Conservation (phyloP, 37 sponge, comb jelly and placozoan species). For the Agelas oroides region DNA sequence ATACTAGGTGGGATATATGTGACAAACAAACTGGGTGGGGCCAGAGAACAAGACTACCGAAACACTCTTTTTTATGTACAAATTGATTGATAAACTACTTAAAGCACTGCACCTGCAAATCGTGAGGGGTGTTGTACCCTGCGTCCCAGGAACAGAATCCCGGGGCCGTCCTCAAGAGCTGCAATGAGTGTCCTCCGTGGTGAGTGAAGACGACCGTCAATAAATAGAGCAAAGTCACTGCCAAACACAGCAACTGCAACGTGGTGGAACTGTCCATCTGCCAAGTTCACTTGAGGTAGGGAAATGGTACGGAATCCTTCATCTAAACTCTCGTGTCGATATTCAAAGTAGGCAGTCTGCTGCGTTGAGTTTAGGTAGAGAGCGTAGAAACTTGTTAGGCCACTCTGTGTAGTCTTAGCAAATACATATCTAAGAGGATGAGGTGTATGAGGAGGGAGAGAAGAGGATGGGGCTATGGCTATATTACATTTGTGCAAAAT, state of each 20-base stretch:
- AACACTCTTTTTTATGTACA: too few relatives aligned
- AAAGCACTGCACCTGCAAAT: constrained; percentile 35
- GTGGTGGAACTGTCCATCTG: constrained; percentile 57
- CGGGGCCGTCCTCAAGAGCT: constrained; percentile 58
- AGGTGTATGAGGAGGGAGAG: background rate
- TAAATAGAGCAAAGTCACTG: constrained; percentile 32
- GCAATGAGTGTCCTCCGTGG: constrained; percentile 19
- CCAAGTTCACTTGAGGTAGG: constrained; percentile 40
- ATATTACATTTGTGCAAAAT: too few relatives aligned
- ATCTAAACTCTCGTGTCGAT: constrained; percentile 60
- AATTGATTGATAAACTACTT: background rate
- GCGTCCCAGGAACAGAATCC: constrained; percentile 53
- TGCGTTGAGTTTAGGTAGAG: constrained; percentile 39
- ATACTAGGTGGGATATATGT: too few relatives aligned
- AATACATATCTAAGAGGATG: constrained; percentile 55
- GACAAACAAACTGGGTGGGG: too few relatives aligned
- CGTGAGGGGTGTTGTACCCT: constrained; percentile 7
- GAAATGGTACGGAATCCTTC: constrained; percentile 51
- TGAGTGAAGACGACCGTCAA: constrained; percentile 50
- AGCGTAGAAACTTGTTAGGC: constrained; percentile 51
- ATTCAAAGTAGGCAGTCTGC: constrained; percentile 55
- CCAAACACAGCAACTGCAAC: constrained; percentile 62
- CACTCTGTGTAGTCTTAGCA: constrained; percentile 72
- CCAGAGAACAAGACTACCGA: too few relatives aligned
- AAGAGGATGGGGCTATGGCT: too few relatives aligned